Evolutionary conservation across 2,888 invertebrate species (phyloP), one percentile per base, ranked within the genome.

Genomic region (Muscina levida): DNA sequence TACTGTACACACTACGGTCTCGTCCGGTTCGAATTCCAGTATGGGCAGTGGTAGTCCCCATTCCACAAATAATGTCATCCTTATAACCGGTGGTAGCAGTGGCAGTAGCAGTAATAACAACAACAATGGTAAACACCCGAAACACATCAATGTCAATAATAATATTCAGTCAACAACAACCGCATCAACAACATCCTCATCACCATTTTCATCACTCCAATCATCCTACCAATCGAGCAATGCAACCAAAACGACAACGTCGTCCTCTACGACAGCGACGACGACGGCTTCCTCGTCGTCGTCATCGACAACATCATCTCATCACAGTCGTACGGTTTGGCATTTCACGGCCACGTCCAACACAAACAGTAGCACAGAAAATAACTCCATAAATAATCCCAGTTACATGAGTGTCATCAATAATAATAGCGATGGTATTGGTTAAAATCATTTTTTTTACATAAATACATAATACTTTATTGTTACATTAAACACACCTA

Each of bases 321-420:
- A 80, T 62, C 77, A 85, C 82, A 90, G 89, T 85, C 90, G 90
- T 83, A 90, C 90, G 79, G 89, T 90, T 75, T 90, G 90, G 90
- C 89, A 90, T 85, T 85, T 87, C 84, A 85, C 87, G 51, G 84
- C 83, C 77, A 77, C 70, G 17, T 26, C 68, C 53, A 53, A 56
- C 48, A 72, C 74, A 26, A 81, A 81, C n/a, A n/a, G n/a, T 81
- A 81, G 53, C 77, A 77, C 68, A 62, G 89, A 90, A 82, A 89
- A 88, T 85, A 90, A 89, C 85, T 87, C 89, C 85, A 89, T 89
- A 84, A 89, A 90, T 85, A 90, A 90, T 87, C 90, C 90, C 84
- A 90, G 88, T 85, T 90, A 90, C 84, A 89, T 89, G 88, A 89
- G 89, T 85, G 87, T 89, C 82, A 86, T 85, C 84, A 89, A 88